Evolutionary conservation across 2,797 vertebrate genomes (phyloP), one percentile per base, ranked within the genome.

Genomic region (Galago senegalensis): DNA sequence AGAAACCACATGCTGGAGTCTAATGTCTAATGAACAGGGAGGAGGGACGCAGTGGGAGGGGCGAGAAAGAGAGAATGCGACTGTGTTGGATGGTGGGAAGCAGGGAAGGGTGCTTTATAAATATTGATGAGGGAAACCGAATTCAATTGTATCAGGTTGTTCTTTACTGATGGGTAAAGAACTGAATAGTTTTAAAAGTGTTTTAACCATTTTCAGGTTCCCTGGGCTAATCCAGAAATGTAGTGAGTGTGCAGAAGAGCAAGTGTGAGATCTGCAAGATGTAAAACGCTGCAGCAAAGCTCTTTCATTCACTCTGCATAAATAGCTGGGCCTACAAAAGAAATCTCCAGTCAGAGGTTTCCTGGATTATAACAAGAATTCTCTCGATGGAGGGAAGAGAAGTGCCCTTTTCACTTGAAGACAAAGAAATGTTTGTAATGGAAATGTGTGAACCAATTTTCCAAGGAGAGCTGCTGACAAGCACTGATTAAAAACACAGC

Each of bases 371-470:
- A 93, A 83, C 13, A 75, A 94, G 93, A 93, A 73, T 60, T 87
- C 84, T 96, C 94, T 92, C 0, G 6, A 67, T 3, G 61, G 79
- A 79, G 92, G 87, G 86, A 87, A 86, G 86, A 95, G 79, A 95
- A 93, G 67, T 49, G 89, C 81, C 82, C 93, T 97, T 97, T 89
- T 92, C 95, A 79, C 85, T 93, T 76, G 79, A 92, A 96, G 95
- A 97, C 91, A 96, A 96, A 94, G 97, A 81, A 60, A 87, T 90
- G 87, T 90, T 87, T 97, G 96, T 93, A 65, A 96, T 95, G 96
- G 87, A 97, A 97, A 96, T 77, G 73, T 84, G 87, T 53, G 96
- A 94, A 94, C 89, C 82, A 40, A 12, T 92, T 94, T 93, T 95
- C 94, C 85, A 60, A 76, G 77, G 65, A 72, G 72, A 94, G 89